phyloP scores from a whole-genome alignment of 2,888 invertebrate genomes.

The Nomada hirtipes region DNA sequence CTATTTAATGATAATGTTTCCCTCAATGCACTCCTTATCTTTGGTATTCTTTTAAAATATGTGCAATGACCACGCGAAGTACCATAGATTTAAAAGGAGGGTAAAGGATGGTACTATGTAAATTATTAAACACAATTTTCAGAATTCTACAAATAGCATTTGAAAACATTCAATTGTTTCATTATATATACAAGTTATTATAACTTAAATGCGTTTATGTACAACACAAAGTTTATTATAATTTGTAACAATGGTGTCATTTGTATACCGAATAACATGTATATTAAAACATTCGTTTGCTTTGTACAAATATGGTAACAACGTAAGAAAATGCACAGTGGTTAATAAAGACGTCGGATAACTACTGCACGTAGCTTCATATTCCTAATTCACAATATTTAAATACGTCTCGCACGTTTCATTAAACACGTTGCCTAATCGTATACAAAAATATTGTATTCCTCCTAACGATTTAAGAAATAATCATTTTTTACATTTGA shows the following conservation, averaged over 20 bases:
- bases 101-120: slow-evolving; percentile 59
- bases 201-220: slow-evolving; percentile 64
- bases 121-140: slow-evolving; percentile 59
- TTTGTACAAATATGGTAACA: slow-evolving; percentile 68
- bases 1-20: slow-evolving; percentile 55
- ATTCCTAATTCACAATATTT: slow-evolving; percentile 51
- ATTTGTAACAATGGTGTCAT: slow-evolving; percentile 67
- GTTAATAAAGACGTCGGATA: slow-evolving; percentile 67
- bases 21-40: slow-evolving; percentile 51
- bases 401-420: slow-evolving; percentile 18
- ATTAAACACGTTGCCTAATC: slow-evolving; percentile 23
- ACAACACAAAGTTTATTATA: slow-evolving; percentile 63
- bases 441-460: slow-evolving; percentile 26
- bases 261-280: slow-evolving; percentile 62
- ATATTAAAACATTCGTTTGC: slow-evolving; percentile 66
- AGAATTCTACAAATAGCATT: slow-evolving; percentile 57
- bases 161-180: slow-evolving; percentile 54
- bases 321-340: slow-evolving; percentile 67
- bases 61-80: slow-evolving; percentile 33
- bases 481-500: slow-evolving; percentile 8
- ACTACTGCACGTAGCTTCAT: slow-evolving; percentile 61
- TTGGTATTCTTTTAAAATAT: slow-evolving; percentile 46
- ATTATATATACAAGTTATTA: slow-evolving; percentile 59
- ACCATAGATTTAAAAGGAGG: slow-evolving; percentile 46
- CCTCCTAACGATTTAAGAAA: slow-evolving; percentile 10